Evolutionary conservation across 2,113 vertebrate species (phyloP).

Genomic region (Onychorhynchus coronatus): DNA sequence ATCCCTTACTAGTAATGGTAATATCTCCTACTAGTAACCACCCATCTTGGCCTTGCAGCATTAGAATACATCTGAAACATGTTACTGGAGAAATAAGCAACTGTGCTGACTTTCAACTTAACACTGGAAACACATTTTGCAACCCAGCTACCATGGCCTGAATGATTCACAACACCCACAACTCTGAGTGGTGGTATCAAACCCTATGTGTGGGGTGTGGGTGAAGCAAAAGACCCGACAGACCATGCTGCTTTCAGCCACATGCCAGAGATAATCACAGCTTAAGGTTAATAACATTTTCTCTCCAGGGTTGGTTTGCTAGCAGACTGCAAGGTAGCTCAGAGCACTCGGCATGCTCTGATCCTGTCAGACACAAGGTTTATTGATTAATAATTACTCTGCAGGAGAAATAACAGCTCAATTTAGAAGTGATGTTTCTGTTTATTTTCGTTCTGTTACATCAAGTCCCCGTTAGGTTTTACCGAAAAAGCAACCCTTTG

Average conservation of each 20-base stretch:
- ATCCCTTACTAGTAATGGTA: too few relatives aligned
- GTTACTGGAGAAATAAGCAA: neutral
- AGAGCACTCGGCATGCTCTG: neutral
- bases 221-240: neutral
- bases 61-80: neutral
- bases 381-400: slow-evolving; percentile 38
- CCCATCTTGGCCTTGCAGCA: neutral
- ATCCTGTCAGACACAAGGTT: neutral
- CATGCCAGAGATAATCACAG: neutral
- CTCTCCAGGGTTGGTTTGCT: neutral
- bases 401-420: neutral
- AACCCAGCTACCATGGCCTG: neutral
- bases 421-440: neutral
- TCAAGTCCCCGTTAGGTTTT: neutral
- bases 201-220: fast-evolving
- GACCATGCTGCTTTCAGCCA: neutral
- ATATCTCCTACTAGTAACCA: neutral
- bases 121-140: fast-evolving
- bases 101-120: neutral
- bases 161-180: neutral
- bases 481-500: neutral
- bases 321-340: neutral
- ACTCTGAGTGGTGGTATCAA: neutral
- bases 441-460: neutral
- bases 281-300: neutral